These are phyloP conservation scores for Eurystomus gularis DNA, from an alignment of 2,113 vertebrate genomes.

Conservation along the genomic window DNA sequence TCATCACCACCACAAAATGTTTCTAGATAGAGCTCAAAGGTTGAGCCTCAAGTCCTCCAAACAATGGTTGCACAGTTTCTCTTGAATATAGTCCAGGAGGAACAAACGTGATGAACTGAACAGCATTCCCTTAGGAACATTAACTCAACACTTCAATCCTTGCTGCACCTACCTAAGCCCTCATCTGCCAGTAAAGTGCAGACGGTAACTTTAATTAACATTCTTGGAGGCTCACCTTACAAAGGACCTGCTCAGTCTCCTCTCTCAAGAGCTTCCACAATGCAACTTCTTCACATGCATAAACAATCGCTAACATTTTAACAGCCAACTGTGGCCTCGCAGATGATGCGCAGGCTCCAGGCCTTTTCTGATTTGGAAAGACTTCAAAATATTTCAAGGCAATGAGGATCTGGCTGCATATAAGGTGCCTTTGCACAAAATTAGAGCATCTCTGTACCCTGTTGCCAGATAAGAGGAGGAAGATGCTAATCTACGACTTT, in stretches of 20 bases:
- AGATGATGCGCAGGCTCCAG: not conserved
- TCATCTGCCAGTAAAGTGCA: not conserved
- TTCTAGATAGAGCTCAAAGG: not conserved
- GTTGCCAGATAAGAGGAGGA: not conserved
- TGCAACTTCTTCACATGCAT: not conserved
- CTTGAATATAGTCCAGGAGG: not conserved
- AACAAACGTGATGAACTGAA: not conserved
- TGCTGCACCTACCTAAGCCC: not conserved
- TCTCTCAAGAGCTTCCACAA: not conserved
- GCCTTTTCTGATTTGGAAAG: not conserved
- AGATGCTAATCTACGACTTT: not conserved
- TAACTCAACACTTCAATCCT: not conserved
- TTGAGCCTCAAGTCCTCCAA: not conserved
- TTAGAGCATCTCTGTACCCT: not conserved
- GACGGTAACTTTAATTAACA: not conserved
- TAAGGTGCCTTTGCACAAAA: not conserved
- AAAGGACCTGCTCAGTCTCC: not conserved
- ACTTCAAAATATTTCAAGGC: not conserved
- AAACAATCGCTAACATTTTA: not conserved
- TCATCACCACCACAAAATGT: not conserved
- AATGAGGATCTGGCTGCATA: not conserved
- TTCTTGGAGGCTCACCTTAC: not conserved
- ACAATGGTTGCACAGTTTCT: not conserved
- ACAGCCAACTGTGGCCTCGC: not conserved
- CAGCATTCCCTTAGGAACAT: not conserved